phyloP scores from a whole-genome alignment of 1,140 invertebrate species.

The Monochamus saltuarius region DNA sequence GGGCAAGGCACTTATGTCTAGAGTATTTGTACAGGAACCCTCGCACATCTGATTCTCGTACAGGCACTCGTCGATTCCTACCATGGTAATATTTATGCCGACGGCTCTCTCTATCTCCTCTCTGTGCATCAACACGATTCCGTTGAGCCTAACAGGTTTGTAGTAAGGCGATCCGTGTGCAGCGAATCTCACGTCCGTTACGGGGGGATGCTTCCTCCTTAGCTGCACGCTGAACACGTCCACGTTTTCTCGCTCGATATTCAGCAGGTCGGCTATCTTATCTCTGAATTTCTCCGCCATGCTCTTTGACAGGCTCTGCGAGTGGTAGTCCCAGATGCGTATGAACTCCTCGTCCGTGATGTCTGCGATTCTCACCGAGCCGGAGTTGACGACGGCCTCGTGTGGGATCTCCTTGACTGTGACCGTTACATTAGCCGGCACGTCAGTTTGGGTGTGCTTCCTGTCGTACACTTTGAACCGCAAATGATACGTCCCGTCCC shows the following conservation, averaged over 20 bases:
- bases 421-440: slow-evolving; percentile 90
- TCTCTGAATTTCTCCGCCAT: slow-evolving; percentile 87
- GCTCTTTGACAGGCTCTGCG: slow-evolving; percentile 78
- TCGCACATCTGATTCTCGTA: slow-evolving; percentile 95
- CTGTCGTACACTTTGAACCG: slow-evolving; percentile 92
- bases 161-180: slow-evolving; percentile 96
- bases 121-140: slow-evolving; percentile 89
- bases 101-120: slow-evolving; percentile 92
- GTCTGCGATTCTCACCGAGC: slow-evolving; percentile 89
- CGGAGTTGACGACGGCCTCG: slow-evolving; percentile 93
- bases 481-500: slow-evolving; percentile 82
- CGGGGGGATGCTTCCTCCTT: slow-evolving; percentile 79
- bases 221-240: slow-evolving; percentile 94
- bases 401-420: slow-evolving; percentile 92
- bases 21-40: slow-evolving; percentile 90
- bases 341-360: slow-evolving; percentile 96
- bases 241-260: slow-evolving; percentile 84
- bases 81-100: slow-evolving; percentile 95
- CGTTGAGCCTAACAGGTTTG: slow-evolving; percentile 90
- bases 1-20: slow-evolving; percentile 85
- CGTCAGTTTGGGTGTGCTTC: slow-evolving; percentile 89
- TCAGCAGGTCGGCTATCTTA: slow-evolving; percentile 81
- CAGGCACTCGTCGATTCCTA: slow-evolving; percentile 95
- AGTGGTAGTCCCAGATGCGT: slow-evolving; percentile 86
- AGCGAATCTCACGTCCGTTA: slow-evolving; percentile 91